A percentile compares a stretch with the other conserved stretches of the same genome.
Evolutionary conservation across 2,113 vertebrate species (phyloP).

Genomic region (Petrocephalus microphthalmus): DNA sequence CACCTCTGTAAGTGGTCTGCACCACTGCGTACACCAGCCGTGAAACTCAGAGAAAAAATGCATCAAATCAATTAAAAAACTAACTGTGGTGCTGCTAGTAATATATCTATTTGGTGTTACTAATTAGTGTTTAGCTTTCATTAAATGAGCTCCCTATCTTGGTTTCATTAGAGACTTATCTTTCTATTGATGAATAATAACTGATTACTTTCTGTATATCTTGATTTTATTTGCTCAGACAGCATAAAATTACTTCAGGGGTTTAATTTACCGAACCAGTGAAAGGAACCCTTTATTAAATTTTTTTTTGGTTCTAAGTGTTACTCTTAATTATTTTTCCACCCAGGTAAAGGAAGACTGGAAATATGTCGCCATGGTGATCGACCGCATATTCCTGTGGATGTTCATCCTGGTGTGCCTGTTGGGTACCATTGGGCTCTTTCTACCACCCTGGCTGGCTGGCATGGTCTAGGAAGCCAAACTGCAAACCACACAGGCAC

Average conservation of each 20-base stretch:
- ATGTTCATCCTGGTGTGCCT: slow-evolving; percentile 81
- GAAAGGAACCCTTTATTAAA: neutral
- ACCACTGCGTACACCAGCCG: neutral
- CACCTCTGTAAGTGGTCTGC: slow-evolving; percentile 63
- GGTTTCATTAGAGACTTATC: neutral
- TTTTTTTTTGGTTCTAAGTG: neutral
- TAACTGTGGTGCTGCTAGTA: neutral
- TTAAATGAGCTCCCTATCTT: neutral
- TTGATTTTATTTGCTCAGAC: neutral
- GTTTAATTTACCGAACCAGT: neutral
- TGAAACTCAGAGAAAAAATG: neutral
- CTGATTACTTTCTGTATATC: neutral
- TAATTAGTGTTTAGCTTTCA: neutral
- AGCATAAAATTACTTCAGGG: neutral
- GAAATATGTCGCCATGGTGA: slow-evolving; percentile 69
- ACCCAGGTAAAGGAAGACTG: slow-evolving; percentile 79
- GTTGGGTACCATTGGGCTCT: slow-evolving; percentile 77
- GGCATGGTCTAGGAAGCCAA: slow-evolving; percentile 73
- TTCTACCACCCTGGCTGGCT: slow-evolving; percentile 76
- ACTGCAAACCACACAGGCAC: neutral
- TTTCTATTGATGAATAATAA: neutral
- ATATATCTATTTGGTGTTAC: neutral
- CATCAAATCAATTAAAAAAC: neutral
- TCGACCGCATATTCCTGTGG: slow-evolving; percentile 87
- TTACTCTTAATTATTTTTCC: neutral